Conservation (phyloP, 1,140 invertebrate species). For the Sogatella furcifera region DNA sequence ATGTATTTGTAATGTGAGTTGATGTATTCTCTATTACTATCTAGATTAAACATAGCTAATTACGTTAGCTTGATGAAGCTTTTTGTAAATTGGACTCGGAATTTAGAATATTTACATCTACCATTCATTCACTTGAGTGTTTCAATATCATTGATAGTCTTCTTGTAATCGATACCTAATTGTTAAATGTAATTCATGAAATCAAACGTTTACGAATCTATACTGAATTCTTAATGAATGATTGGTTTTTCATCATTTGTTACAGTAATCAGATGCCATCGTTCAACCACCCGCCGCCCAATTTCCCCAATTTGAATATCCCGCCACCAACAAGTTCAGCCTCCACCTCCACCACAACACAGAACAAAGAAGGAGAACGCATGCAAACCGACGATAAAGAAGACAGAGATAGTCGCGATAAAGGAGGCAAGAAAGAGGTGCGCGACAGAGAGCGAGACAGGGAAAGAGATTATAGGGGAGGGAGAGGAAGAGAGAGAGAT, state of each 20-base stretch:
- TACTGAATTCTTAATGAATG: not conserved
- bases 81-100: too few species aligned
- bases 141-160: too few species aligned
- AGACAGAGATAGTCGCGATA: constrained; percentile 9
- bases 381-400: constrained; percentile 1
- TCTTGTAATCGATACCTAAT: too few species aligned
- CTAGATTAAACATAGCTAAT: too few species aligned
- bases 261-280: not conserved
- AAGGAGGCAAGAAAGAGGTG: constrained; percentile 16
- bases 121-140: too few species aligned
- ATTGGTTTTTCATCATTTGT: not conserved
- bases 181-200: too few species aligned
- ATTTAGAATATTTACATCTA: too few species aligned
- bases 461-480: constrained; percentile 15
- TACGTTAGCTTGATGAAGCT: too few species aligned
- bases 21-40: too few species aligned
- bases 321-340: constrained; percentile 13
- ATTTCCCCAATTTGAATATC: constrained; percentile 16
- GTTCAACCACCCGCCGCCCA: constrained; percentile 6
- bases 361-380: constrained; percentile 6
- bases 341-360: constrained; percentile 1
- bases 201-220: too few species aligned
- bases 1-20: too few species aligned
- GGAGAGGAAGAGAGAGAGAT: constrained; percentile 10
- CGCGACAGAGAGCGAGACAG: constrained; percentile 17